Evolutionary conservation across 2,888 invertebrate genomes (phyloP), one percentile per base, ranked within the genome.

Genomic region (Helicoverpa assulta): DNA sequence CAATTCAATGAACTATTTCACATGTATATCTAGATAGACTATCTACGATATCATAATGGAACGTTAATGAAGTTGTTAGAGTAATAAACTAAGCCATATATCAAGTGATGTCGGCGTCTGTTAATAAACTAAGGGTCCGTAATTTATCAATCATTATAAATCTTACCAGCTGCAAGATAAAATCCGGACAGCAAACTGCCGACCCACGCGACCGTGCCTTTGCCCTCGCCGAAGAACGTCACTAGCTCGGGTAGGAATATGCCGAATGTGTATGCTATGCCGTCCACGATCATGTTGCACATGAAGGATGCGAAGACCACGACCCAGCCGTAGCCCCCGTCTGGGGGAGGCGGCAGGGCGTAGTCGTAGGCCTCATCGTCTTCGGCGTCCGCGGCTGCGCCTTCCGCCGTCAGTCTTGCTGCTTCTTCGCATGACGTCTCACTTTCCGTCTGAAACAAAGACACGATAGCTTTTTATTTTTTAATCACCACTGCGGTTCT

Each of bases 241-340:
- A 98, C 98, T 86, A 99, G 97, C 87, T 98, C 97, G 37, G 97
- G 96, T 57, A 99, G 96, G 95, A 99, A 98, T 88, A 99, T 98
- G 64, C 99, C 99, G 93, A 99, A 99, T 8, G 99, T 99, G 94
- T 99, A 99, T n/a, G 99, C 98, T 78, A 99, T 99, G 85, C 99
- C 99, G 93, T 99, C 99, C 68, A 99, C 99, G 85, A 99, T 98
- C 96, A 99, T 97, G 96, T 99, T 99, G 95, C 99, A 99, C 97
- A 99, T 97, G 94, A 99, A 99, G 55, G 99, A 99, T 64, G 99
- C 99, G 87, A 98, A 97, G 65, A 99, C 99, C 89, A 99, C 98
- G 88, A 99, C 95, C 98, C 98, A 98, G 71, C 98, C 98, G 95
- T 98, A 99, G 61, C 99, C 99, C 80, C 98, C 98, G 92, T 98